These are phyloP conservation scores for Aphidius colemani DNA, from an alignment of 2,888 invertebrate species.

Conservation along the genomic window DNA sequence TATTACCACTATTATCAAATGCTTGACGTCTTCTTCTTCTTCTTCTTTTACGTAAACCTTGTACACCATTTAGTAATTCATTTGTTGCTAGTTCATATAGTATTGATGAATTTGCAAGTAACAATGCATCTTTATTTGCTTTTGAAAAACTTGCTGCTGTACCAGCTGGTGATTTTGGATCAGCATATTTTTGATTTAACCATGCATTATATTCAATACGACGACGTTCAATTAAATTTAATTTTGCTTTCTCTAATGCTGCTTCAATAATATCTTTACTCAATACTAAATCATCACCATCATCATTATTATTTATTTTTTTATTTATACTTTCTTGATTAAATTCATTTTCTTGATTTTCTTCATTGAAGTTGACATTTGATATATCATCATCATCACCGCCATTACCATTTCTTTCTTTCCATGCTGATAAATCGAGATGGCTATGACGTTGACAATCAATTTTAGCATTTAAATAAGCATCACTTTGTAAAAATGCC, in stretches of 20 bases:
- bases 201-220: constrained; percentile 82
- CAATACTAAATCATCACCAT: neutral
- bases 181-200: constrained; percentile 66
- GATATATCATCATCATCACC: neutral
- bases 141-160: constrained; percentile 90
- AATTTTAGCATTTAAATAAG: constrained; percentile 76
- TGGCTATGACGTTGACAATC: constrained; percentile 74
- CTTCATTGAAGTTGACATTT: neutral
- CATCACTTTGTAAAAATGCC: constrained; percentile 83
- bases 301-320: neutral
- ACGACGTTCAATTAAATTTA: constrained; percentile 75
- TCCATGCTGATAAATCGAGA: constrained; percentile 74
- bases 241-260: constrained; percentile 79
- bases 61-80: constrained; percentile 74
- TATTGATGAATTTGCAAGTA: constrained; percentile 83
- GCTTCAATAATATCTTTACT: constrained; percentile 71
- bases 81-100: constrained; percentile 86
- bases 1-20: constrained; percentile 67
- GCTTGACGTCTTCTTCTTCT: constrained; percentile 68
- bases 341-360: neutral
- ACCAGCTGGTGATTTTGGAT: constrained; percentile 84
- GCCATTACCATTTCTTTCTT: constrained; percentile 59
- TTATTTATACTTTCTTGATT: neutral
- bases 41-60: constrained; percentile 43
- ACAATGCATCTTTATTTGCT: constrained; percentile 81